These are phyloP conservation scores for Anomalospiza imberbis DNA, from an alignment of 2,797 vertebrate genomes.

Conservation along the genomic window DNA sequence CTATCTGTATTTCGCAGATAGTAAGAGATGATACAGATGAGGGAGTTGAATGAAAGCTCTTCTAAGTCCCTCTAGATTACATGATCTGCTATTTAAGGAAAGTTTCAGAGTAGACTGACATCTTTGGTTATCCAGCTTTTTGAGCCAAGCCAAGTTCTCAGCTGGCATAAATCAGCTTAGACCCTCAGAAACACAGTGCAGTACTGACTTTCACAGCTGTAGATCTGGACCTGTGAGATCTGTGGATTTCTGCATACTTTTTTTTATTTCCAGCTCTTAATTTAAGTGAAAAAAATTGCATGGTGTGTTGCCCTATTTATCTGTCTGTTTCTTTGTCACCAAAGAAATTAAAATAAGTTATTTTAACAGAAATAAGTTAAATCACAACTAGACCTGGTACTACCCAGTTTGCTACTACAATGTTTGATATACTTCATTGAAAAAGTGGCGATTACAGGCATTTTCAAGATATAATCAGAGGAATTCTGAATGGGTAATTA, in stretches of 20 bases:
- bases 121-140: slow-evolving; percentile 9
- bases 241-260: not conserved
- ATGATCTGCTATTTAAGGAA: slow-evolving; percentile 3
- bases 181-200: not conserved
- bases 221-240: not conserved
- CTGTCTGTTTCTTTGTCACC: not conserved
- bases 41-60: not conserved
- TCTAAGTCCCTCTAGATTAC: not conserved
- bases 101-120: not conserved
- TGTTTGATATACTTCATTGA: not conserved
- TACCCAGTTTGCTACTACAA: not conserved
- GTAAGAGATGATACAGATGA: not conserved
- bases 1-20: slow-evolving; percentile 33
- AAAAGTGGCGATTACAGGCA: not conserved
- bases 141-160: not conserved
- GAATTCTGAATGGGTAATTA: not conserved
- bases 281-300: not conserved
- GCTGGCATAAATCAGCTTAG: not conserved
- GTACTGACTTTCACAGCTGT: not conserved
- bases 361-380: not conserved
- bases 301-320: not conserved
- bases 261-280: not conserved
- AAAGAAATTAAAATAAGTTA: not conserved
- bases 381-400: not conserved
- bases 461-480: not conserved